Percentiles rank a stretch among this genome's conserved stretches.
These are phyloP conservation scores for Telmatherina bonti DNA, from an alignment of 2,797 vertebrate species.

Conservation along the genomic window DNA sequence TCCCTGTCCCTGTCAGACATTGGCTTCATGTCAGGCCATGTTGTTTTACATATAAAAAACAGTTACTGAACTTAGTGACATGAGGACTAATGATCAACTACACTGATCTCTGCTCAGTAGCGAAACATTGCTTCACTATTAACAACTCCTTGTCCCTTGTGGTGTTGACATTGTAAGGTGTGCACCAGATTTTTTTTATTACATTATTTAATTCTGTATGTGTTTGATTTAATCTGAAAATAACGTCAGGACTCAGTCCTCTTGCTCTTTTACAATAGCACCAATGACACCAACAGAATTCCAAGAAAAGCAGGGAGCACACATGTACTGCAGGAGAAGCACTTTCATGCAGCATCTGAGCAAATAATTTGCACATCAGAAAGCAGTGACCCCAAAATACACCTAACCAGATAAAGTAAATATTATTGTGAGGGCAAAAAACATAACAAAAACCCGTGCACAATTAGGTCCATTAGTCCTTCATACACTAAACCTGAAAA, in stretches of 20 bases:
- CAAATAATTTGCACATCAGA: not conserved
- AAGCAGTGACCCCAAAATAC: not conserved
- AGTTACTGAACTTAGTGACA: not conserved
- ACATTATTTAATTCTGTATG: too few relatives aligned
- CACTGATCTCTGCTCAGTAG: not conserved
- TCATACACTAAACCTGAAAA: not conserved
- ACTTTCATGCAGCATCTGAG: constrained; percentile 4
- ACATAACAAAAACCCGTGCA: not conserved
- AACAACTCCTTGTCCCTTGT: not conserved
- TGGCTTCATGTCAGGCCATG: not conserved
- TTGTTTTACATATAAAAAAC: not conserved
- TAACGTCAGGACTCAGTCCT: too few relatives aligned
- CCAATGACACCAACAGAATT: not conserved
- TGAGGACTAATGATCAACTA: not conserved
- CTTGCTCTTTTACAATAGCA: too few relatives aligned
- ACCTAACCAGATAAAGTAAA: constrained; percentile 1
- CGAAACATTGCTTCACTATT: not conserved
- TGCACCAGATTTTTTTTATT: too few relatives aligned
- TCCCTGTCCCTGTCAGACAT: not conserved
- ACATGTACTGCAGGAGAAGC: too few relatives aligned
- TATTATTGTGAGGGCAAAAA: constrained; percentile 4
- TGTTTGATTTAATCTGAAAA: too few relatives aligned
- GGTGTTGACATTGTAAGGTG: not conserved
- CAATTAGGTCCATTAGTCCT: not conserved
- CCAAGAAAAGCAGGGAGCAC: not conserved